Evolutionary conservation across 2,888 invertebrate genomes (phyloP).

Genomic region (Gari tellinella): DNA sequence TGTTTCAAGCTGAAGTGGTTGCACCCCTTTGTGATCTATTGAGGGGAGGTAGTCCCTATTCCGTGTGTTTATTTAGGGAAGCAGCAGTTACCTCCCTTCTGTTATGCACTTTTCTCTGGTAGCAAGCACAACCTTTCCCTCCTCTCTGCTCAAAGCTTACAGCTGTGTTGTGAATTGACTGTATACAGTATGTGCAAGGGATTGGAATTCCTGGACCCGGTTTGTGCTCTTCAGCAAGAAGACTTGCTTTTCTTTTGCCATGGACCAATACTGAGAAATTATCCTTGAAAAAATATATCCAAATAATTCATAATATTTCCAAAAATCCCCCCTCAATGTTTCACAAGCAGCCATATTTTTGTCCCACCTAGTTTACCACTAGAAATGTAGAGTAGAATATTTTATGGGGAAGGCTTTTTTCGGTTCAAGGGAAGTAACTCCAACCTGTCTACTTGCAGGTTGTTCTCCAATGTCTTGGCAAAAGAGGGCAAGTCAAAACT

Average conservation of each 20-base stretch:
- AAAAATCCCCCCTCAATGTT: slow-evolving; percentile 48
- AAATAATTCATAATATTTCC: no score
- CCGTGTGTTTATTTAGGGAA: background rate
- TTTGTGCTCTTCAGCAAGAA: background rate
- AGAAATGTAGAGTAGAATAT: no score
- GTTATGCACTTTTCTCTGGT: slow-evolving; percentile 3
- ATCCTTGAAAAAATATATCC: no score
- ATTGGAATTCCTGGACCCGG: no score
- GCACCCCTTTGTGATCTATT: slow-evolving; percentile 41
- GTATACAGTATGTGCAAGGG: background rate
- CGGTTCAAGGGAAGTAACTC: slow-evolving; percentile 15
- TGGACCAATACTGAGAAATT: no score
- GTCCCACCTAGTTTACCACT: no score
- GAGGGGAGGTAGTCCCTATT: slow-evolving; percentile 45
- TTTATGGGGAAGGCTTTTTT: no score
- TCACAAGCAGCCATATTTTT: slow-evolving; percentile 60
- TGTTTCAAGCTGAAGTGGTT: slow-evolving; percentile 10
- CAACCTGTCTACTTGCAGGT: slow-evolving; percentile 72
- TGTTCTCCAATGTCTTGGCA: slow-evolving; percentile 74
- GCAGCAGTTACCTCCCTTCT: slow-evolving; percentile 39
- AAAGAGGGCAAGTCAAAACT: slow-evolving; percentile 72
- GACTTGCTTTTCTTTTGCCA: no score
- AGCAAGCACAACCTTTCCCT: slow-evolving; percentile 3
- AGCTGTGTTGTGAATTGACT: background rate
- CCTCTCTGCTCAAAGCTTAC: no score